Evolutionary conservation across 2,888 invertebrate species (phyloP).

Genomic region (Erebia epiphron): DNA sequence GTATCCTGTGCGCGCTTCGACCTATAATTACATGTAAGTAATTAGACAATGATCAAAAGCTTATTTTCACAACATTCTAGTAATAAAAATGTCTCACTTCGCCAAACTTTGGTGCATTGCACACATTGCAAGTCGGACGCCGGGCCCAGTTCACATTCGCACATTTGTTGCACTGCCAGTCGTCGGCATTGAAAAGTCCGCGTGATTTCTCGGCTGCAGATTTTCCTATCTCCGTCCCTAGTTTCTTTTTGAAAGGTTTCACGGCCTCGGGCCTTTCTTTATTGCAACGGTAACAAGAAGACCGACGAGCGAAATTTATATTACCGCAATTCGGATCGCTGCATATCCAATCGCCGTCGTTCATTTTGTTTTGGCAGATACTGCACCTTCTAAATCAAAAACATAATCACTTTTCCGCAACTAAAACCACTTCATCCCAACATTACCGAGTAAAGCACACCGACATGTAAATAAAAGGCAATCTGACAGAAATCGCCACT

Average conservation of each 20-base stretch:
- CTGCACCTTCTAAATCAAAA: conserved; percentile 33
- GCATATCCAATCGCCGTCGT: conserved; percentile 86
- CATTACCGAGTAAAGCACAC: conserved; percentile 39
- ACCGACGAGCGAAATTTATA: conserved; percentile 96
- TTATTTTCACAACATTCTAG: not conserved
- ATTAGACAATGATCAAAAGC: not conserved
- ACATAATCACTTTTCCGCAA: conserved; percentile 40
- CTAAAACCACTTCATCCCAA: conserved; percentile 35
- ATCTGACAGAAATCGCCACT: conserved; percentile 61
- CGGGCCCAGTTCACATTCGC: conserved; percentile 99
- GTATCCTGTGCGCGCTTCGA: conserved; percentile 90
- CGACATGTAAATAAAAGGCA: conserved; percentile 69
- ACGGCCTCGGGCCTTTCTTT: conserved; percentile 83
- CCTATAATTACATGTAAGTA: conserved; percentile 53
- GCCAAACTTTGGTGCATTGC: conserved; percentile 98
- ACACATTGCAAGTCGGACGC: conserved; percentile 97
- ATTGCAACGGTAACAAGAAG: conserved; percentile 95
- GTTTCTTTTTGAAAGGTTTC: conserved; percentile 86
- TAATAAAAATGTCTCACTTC: conserved; percentile 85
- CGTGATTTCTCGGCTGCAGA: conserved; percentile 98
- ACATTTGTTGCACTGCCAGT: conserved; percentile 99
- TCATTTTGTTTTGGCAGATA: conserved; percentile 67
- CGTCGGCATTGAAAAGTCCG: conserved; percentile 98
- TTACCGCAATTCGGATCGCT: conserved; percentile 91
- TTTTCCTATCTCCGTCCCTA: conserved; percentile 98